Percentiles rank a stretch among this genome's conserved stretches.
These are phyloP conservation scores for Zonitis immaculata DNA, from an alignment of 2,888 invertebrate species.

Conservation along the genomic window DNA sequence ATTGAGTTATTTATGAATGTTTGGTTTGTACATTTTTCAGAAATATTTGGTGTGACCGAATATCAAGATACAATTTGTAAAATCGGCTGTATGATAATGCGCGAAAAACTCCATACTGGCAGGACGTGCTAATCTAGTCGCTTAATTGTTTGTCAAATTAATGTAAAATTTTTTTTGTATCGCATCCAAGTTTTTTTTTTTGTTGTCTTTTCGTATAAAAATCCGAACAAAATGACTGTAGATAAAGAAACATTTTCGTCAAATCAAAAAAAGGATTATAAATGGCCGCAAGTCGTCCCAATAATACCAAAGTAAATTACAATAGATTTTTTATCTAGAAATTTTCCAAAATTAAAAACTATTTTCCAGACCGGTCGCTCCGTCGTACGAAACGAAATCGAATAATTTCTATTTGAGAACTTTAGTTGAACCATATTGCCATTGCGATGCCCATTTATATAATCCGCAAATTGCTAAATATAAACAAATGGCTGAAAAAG, in stretches of 20 bases:
- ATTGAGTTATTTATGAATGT: neutral
- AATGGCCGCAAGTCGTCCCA: slow-evolving; percentile 59
- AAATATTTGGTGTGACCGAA: slow-evolving; percentile 50
- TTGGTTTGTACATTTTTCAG: slow-evolving; percentile 2
- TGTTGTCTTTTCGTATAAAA: slow-evolving; percentile 23
- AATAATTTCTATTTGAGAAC: slow-evolving; percentile 50
- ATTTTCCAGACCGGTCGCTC: slow-evolving; percentile 55
- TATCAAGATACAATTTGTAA: slow-evolving; percentile 61
- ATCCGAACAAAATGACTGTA: slow-evolving; percentile 25
- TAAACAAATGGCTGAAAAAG: slow-evolving; percentile 58
- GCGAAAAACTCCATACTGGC: slow-evolving; percentile 54
- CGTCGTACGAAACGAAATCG: slow-evolving; percentile 53
- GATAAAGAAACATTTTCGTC: slow-evolving; percentile 50
- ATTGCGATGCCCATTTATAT: slow-evolving; percentile 60
- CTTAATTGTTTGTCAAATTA: slow-evolving; percentile 32
- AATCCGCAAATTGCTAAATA: slow-evolving; percentile 58
- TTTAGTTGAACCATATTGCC: slow-evolving; percentile 59
- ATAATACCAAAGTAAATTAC: slow-evolving; percentile 52
- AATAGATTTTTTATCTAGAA: neutral
- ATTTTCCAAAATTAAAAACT: neutral
- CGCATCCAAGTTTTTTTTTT: too few relatives aligned
- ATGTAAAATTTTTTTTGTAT: too few relatives aligned
- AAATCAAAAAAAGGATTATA: slow-evolving; percentile 52
- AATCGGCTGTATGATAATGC: slow-evolving; percentile 58
- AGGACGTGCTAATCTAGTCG: too few relatives aligned